These are phyloP conservation scores for Matsumurasca onukii DNA, from an alignment of 1,140 invertebrate species.

Conservation along the genomic window DNA sequence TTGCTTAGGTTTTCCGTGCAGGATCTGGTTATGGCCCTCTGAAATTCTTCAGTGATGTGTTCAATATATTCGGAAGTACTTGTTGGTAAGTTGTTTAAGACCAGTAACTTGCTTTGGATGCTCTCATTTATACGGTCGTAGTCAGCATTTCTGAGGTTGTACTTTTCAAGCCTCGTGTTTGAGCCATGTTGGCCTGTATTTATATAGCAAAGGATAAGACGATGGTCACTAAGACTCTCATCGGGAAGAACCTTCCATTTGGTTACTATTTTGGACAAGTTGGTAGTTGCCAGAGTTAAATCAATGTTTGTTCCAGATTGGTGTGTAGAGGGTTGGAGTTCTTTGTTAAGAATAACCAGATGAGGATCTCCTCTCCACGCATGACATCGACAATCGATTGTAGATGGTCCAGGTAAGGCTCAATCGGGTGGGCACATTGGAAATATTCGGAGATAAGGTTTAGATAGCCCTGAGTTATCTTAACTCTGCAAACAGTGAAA, in stretches of 20 bases:
- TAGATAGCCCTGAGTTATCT: neutral
- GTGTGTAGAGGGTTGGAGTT: neutral
- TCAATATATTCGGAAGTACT: neutral
- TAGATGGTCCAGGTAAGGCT: neutral
- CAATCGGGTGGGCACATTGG: neutral
- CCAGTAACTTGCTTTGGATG: neutral
- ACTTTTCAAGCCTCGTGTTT: neutral
- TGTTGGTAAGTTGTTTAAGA: neutral
- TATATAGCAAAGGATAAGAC: neutral
- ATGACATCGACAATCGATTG: neutral
- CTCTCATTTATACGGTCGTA: neutral
- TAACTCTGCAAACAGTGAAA: neutral
- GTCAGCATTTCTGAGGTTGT: neutral
- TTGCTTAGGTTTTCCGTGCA: neutral
- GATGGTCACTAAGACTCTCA: neutral
- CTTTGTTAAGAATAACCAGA: neutral
- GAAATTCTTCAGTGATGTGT: neutral
- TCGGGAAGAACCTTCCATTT: neutral
- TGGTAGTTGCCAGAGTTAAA: neutral
- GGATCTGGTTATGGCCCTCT: neutral
- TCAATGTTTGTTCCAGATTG: neutral
- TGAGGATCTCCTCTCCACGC: neutral
- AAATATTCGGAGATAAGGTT: neutral
- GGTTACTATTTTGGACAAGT: neutral
- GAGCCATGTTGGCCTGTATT: neutral